These are phyloP conservation scores for Andricus curvator DNA, from an alignment of 2,888 invertebrate species.

Conservation along the genomic window DNA sequence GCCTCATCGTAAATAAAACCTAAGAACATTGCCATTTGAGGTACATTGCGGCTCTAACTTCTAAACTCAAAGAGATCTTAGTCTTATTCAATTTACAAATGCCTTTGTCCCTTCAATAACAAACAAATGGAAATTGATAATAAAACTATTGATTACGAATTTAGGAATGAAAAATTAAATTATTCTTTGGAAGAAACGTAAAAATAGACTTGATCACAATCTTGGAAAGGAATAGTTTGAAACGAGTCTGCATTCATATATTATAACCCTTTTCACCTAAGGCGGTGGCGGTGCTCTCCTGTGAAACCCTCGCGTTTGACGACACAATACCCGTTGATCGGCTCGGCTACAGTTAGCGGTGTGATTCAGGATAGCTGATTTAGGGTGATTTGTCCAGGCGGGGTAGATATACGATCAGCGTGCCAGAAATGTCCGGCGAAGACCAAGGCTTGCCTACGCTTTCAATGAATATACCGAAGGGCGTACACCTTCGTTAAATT, in stretches of 20 bases:
- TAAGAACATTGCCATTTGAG: no score
- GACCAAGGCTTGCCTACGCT: background rate
- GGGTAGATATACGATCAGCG: constrained; percentile 54
- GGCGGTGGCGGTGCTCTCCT: background rate
- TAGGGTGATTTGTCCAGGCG: constrained; percentile 53
- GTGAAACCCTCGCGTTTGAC: constrained; percentile 38
- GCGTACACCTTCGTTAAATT: constrained; percentile 31
- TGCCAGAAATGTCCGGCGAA: constrained; percentile 40
- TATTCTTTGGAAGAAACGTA: background rate
- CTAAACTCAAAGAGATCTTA: no score
- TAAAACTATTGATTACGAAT: background rate
- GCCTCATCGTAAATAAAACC: no score
- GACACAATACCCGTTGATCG: constrained; percentile 44
- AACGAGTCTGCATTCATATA: background rate
- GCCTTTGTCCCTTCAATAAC: no score
- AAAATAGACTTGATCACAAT: background rate
- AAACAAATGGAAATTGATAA: no score
- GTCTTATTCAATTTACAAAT: no score
- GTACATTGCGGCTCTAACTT: no score
- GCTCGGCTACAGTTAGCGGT: constrained; percentile 47
- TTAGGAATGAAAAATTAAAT: background rate
- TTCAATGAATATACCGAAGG: constrained; percentile 21
- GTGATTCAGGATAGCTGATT: constrained; percentile 51
- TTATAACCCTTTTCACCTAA: background rate
- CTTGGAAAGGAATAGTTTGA: background rate